These are phyloP conservation scores for Ophioninae sp. DNA, from an alignment of 2,888 invertebrate species.

Conservation along the genomic window DNA sequence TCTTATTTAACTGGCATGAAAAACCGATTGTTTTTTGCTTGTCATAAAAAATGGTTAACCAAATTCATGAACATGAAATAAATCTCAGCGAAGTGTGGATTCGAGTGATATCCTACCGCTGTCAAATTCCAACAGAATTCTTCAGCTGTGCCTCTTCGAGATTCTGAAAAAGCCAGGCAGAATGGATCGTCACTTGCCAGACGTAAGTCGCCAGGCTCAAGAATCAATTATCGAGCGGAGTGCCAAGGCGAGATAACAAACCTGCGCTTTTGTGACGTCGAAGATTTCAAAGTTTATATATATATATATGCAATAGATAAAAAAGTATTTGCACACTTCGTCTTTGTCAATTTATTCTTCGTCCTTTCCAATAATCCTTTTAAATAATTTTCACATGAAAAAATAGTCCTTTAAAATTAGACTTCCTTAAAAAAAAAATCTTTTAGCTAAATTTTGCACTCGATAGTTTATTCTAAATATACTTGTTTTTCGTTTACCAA, in stretches of 20 bases:
- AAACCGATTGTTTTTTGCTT: too few relatives aligned
- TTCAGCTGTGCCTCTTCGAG: conserved; percentile 39
- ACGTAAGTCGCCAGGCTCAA: conserved; percentile 43
- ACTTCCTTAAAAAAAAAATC: too few relatives aligned
- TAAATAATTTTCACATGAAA: too few relatives aligned
- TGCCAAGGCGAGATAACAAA: conserved; percentile 51
- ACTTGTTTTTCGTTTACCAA: too few relatives aligned
- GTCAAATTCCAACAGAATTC: conserved; percentile 49
- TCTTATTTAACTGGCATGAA: too few relatives aligned
- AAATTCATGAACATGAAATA: background rate
- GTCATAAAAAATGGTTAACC: background rate
- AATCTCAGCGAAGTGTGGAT: conserved; percentile 13
- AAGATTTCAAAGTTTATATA: conserved; percentile 13
- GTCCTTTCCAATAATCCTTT: too few relatives aligned
- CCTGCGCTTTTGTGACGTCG: conserved; percentile 26
- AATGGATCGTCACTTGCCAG: conserved; percentile 34
- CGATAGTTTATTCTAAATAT: too few relatives aligned
- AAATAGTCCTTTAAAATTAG: too few relatives aligned
- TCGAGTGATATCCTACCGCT: conserved; percentile 53
- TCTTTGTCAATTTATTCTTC: too few relatives aligned
- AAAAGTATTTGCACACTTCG: too few relatives aligned
- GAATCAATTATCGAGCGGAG: conserved; percentile 62
- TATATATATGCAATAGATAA: too few relatives aligned
- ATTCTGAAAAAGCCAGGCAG: conserved; percentile 49
- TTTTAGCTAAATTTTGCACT: too few relatives aligned